Evolutionary conservation across 2,888 invertebrate genomes (phyloP).

Genomic region (Ennomos fuscantarius): DNA sequence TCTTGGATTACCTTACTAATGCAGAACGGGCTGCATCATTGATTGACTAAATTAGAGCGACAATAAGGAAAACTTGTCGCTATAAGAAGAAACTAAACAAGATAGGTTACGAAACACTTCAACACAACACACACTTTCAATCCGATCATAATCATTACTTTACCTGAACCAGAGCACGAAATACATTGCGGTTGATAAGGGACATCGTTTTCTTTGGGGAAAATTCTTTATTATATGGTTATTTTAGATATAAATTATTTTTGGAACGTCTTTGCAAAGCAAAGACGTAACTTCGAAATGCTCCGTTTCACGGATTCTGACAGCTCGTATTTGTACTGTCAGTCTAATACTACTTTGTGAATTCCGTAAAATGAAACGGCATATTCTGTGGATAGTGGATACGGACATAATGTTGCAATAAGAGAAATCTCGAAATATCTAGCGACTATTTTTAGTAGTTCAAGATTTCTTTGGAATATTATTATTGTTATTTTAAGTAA

Average conservation of each 20-base stretch:
- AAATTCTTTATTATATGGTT: slow-evolving; percentile 56
- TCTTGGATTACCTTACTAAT: too few relatives aligned
- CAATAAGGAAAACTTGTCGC: slow-evolving; percentile 23
- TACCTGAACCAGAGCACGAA: slow-evolving; percentile 75
- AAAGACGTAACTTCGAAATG: slow-evolving; percentile 58
- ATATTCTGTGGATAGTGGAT: too few relatives aligned
- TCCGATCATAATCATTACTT: slow-evolving; percentile 27
- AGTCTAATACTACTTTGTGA: too few relatives aligned
- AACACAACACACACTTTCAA: slow-evolving; percentile 21
- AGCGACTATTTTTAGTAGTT: too few relatives aligned
- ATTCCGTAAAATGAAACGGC: too few relatives aligned
- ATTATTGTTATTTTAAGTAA: too few relatives aligned
- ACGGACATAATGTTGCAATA: too few relatives aligned
- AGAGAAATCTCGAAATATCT: too few relatives aligned
- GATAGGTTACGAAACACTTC: slow-evolving; percentile 73
- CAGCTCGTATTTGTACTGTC: too few relatives aligned
- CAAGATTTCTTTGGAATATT: too few relatives aligned
- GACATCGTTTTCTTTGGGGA: slow-evolving; percentile 55
- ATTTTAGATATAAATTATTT: slow-evolving; percentile 60
- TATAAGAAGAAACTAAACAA: slow-evolving; percentile 35
- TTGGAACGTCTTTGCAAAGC: slow-evolving; percentile 55
- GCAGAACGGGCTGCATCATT: too few relatives aligned
- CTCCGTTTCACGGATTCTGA: slow-evolving; percentile 50
- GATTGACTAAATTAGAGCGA: slow-evolving; percentile 19
- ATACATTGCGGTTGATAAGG: slow-evolving; percentile 71